These are phyloP conservation scores for Ctenodactylus gundi DNA, from an alignment of 2,113 vertebrate genomes.

Conservation along the genomic window DNA sequence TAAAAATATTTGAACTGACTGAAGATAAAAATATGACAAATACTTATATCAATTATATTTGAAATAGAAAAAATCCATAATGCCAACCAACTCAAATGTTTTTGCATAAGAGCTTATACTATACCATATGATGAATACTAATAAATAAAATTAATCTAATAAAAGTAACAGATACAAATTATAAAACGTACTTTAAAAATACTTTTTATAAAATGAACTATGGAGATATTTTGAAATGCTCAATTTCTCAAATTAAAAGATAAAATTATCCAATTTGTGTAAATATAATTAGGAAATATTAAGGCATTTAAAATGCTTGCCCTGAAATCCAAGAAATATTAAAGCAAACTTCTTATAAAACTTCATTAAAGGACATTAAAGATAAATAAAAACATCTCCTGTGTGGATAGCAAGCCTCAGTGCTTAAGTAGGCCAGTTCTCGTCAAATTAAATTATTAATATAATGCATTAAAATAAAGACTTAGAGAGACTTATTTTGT, in stretches of 20 bases:
- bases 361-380: neutral
- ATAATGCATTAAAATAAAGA: neutral
- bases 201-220: neutral
- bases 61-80: neutral
- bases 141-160: neutral
- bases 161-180: neutral
- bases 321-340: neutral
- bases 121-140: neutral
- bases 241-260: neutral
- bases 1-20: neutral
- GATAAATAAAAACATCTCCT: neutral
- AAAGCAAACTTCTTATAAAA: neutral
- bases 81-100: neutral
- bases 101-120: neutral
- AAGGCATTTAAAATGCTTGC: neutral
- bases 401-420: neutral
- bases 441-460: neutral
- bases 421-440: neutral
- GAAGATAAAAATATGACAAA: neutral
- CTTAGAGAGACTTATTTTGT: neutral
- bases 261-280: neutral
- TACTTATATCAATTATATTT: neutral
- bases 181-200: neutral
- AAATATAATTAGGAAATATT: neutral
- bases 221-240: neutral